Base-by-base conservation (phyloP, 2,888 invertebrate species). In the Taenaris catops region DNA sequence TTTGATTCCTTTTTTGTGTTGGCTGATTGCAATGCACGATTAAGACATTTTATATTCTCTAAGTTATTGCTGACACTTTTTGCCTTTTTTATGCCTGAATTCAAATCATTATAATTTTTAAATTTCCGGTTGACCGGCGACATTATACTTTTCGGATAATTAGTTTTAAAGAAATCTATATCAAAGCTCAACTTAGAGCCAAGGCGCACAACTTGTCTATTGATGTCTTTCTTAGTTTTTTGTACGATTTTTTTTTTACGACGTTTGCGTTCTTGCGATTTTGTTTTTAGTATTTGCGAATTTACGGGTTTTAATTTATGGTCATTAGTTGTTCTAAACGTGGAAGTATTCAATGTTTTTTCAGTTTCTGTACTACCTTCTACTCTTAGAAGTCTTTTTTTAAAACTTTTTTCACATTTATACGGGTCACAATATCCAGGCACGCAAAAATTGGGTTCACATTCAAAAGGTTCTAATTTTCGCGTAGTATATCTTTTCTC, bases 181-280 rank as follows among this genome's bases (percentile, higher is more conserved):
- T 49, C 31, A 25, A 55, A 50, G 25, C 46, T 50, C 36, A 50
- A 51, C 27, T 35, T 41, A 1, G 55, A 55, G 9, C 49, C 44
- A 3, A 53, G 44, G 8, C 48, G 38, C 19, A 51, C 42, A 11
- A 27, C 44, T 44, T 48, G 47, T 25, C 35, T 44, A 3, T 34
- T 28, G 4, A 7, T 9, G 16, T 24, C 3, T n/a, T 12, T 14
- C 8, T 16, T 4, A 8, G 8, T 20, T 8, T 14, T 26, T 7
- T 24, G 14, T 29, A 4, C 20, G 1, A 5, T 14, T 6, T 7
- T 11, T 19, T 25, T 25, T 9, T 14, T 8, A 20, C 9, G 26
- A 12, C 16, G 11, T 18, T 19, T 12, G 8, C 21, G 10, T 4
- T 34, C 12, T 4, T 18, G 19, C 1, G 6, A 8, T 10, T 34